These are phyloP conservation scores for Acromyrmex echinatior DNA, from an alignment of 1,140 invertebrate genomes.

Conservation along the genomic window DNA sequence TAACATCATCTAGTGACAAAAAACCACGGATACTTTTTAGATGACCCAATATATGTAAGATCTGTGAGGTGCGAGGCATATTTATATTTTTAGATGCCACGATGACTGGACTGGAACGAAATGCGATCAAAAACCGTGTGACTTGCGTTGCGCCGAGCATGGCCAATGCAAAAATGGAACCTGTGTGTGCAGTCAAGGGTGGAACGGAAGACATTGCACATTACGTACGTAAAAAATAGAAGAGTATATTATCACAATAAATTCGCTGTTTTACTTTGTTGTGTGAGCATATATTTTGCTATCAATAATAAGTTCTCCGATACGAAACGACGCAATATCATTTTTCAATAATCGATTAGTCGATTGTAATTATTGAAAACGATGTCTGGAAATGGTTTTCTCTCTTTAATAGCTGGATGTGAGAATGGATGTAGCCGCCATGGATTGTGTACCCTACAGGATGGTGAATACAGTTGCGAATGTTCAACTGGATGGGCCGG, in stretches of 20 bases:
- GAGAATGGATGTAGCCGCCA: slow-evolving; percentile 96
- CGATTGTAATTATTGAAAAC: not conserved
- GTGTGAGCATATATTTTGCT: not conserved
- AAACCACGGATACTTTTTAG: no score
- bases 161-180: slow-evolving; percentile 99
- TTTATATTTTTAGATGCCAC: slow-evolving; percentile 89
- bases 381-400: slow-evolving; percentile 56
- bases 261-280: not conserved
- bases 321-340: not conserved
- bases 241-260: not conserved
- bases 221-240: slow-evolving; percentile 92
- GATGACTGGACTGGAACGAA: slow-evolving; percentile 96
- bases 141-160: slow-evolving; percentile 96
- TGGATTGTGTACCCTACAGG: slow-evolving; percentile 94
- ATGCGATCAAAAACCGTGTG: slow-evolving; percentile 96
- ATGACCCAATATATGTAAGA: not conserved
- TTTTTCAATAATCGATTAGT: slow-evolving; percentile 20
- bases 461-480: slow-evolving; percentile 95
- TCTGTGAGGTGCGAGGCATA: not conserved
- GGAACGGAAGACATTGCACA: slow-evolving; percentile 98
- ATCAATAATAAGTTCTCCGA: slow-evolving; percentile 20
- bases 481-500: slow-evolving; percentile 97
- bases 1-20: no score
- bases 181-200: slow-evolving; percentile 98
- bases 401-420: slow-evolving; percentile 93